Percentiles rank a stretch among this genome's conserved stretches.
These are phyloP conservation scores for Fragariocoptes setiger DNA, from an alignment of 1,140 invertebrate genomes.

Conservation along the genomic window DNA sequence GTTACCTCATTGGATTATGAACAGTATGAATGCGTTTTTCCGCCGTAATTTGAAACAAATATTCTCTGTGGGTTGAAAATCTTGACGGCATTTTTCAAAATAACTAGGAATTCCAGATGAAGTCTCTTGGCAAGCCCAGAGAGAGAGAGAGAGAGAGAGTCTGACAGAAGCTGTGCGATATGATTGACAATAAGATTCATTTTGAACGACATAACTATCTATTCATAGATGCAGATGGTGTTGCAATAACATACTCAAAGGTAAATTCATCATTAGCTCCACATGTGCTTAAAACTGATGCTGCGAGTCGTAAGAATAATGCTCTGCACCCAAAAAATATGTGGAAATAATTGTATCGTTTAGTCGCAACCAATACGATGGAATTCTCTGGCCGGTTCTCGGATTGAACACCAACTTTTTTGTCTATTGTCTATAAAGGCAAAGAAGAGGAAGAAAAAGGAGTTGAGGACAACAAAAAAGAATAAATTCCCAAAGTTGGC, in stretches of 20 bases:
- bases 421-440: slow-evolving; percentile 76
- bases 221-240: no score
- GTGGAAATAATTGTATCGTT: slow-evolving; percentile 34
- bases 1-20: no score
- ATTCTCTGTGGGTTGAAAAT: slow-evolving; percentile 82
- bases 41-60: slow-evolving; percentile 72
- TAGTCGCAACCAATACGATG: neutral
- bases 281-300: slow-evolving; percentile 50
- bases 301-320: slow-evolving; percentile 58
- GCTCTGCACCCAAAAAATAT: slow-evolving; percentile 98
- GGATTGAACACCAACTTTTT: slow-evolving; percentile 31
- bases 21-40: slow-evolving; percentile 18
- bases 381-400: neutral
- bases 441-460: slow-evolving; percentile 84
- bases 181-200: neutral
- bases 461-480: slow-evolving; percentile 65
- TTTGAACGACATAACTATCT: neutral
- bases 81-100: slow-evolving; percentile 74
- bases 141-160: slow-evolving; percentile 76
- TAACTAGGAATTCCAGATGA: slow-evolving; percentile 75
- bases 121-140: slow-evolving; percentile 89
- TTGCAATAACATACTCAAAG: slow-evolving; percentile 29
- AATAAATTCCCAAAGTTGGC: slow-evolving; percentile 73
- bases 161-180: slow-evolving; percentile 34
- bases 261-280: slow-evolving; percentile 68